Percentiles rank a stretch among this genome's conserved stretches.
Conservation (phyloP, 2,113 vertebrate genomes). For the Rhabdomys dilectus region DNA sequence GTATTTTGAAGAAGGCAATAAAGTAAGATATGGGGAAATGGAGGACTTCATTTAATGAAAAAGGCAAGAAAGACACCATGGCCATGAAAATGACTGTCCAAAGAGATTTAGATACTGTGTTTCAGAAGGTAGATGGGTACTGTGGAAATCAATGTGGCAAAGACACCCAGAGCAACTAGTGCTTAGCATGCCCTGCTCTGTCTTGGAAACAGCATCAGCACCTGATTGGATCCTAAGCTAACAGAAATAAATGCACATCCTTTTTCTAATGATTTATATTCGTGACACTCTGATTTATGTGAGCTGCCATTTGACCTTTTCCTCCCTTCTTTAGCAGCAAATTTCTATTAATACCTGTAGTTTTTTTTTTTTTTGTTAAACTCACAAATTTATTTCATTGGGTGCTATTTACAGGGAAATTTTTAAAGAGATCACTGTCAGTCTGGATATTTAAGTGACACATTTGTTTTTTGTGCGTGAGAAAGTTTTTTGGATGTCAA, state of each 20-base stretch:
- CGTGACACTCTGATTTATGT: slow-evolving; percentile 66
- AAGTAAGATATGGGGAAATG: neutral
- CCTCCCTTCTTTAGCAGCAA: slow-evolving; percentile 58
- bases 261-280: neutral
- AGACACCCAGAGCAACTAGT: neutral
- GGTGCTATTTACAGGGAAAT: neutral
- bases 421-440: neutral
- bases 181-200: neutral
- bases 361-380: slow-evolving; percentile 41
- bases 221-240: neutral
- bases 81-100: neutral
- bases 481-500: neutral
- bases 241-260: neutral
- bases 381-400: neutral
- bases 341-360: slow-evolving; percentile 57
- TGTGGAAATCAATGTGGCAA: neutral
- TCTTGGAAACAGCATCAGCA: neutral
- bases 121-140: neutral
- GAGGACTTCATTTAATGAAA: neutral
- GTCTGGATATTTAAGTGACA: neutral
- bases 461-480: neutral
- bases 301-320: slow-evolving; percentile 72
- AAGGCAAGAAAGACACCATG: neutral
- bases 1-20: neutral
- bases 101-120: neutral